Conservation (phyloP, 2,797 vertebrate genomes). For the Apogon talboti region DNA sequence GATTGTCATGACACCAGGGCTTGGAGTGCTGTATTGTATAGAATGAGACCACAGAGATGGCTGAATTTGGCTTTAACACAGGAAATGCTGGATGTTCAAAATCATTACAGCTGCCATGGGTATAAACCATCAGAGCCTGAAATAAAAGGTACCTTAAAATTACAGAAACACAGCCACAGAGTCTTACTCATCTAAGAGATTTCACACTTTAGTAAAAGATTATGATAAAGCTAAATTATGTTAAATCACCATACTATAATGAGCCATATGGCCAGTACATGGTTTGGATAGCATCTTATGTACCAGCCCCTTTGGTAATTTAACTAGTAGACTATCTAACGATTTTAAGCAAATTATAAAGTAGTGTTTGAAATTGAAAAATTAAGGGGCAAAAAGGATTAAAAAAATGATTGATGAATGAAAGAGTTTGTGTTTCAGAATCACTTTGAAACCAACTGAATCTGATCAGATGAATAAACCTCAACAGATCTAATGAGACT, state of each 20-base stretch:
- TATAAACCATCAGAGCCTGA: conserved; percentile 32
- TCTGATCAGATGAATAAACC: too few species aligned
- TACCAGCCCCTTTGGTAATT: too few species aligned
- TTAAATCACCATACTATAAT: conserved; percentile 20
- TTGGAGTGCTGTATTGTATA: conserved; percentile 32
- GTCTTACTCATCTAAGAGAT: conserved; percentile 10
- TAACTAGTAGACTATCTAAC: too few species aligned
- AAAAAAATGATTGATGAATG: too few species aligned
- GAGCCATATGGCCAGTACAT: conserved; percentile 5
- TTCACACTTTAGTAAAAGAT: conserved; percentile 28
- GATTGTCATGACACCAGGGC: conserved; percentile 32
- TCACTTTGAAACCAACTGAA: too few species aligned
- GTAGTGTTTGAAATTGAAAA: too few species aligned
- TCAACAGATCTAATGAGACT: background rate
- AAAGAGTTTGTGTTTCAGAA: too few species aligned
- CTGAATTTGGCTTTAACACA: conserved; percentile 39
- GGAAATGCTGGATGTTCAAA: conserved; percentile 32
- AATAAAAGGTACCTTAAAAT: conserved; percentile 19
- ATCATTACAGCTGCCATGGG: conserved; percentile 27
- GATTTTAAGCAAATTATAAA: background rate
- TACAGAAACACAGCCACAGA: background rate
- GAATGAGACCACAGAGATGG: conserved; percentile 29
- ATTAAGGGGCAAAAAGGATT: too few species aligned
- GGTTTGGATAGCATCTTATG: too few species aligned
- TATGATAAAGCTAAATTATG: conserved; percentile 26